Percentiles rank a stretch among this genome's conserved stretches.
phyloP scores from a whole-genome alignment of 2,113 vertebrate species.

The Thunnus maccoyii region DNA sequence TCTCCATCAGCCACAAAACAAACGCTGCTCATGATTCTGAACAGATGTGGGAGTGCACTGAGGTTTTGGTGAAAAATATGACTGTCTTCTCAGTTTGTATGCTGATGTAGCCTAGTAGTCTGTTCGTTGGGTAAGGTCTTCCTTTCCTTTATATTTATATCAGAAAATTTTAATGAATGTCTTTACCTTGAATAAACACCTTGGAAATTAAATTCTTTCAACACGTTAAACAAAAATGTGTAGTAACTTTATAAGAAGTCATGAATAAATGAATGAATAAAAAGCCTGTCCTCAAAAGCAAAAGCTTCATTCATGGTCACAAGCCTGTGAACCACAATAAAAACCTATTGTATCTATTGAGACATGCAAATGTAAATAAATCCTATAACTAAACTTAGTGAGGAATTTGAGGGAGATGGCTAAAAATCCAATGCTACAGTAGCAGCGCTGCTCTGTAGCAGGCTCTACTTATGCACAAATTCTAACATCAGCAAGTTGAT shows the following conservation, averaged over 20 bases:
- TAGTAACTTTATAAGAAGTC: background rate
- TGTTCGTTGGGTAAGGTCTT: background rate
- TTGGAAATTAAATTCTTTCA: background rate
- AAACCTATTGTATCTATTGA: background rate
- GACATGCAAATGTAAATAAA: background rate
- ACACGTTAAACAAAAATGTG: background rate
- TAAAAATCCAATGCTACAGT: background rate
- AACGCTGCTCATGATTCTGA: slow-evolving; percentile 53
- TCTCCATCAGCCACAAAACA: slow-evolving; percentile 70
- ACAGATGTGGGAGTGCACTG: slow-evolving; percentile 55
- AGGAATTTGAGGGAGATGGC: no score
- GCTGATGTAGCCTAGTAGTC: background rate
- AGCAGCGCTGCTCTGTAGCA: background rate
- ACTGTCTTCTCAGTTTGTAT: slow-evolving; percentile 32
- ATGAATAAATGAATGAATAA: background rate
- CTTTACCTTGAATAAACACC: background rate
- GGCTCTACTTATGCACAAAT: background rate
- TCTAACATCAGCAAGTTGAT: background rate
- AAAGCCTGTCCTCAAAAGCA: background rate
- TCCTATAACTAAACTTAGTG: background rate
- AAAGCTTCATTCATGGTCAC: slow-evolving; percentile 11
- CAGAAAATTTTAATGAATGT: background rate
- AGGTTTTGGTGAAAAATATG: slow-evolving; percentile 31
- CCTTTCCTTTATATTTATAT: slow-evolving; percentile 1
- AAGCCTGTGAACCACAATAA: slow-evolving; percentile 4